Evolutionary conservation across 2,797 vertebrate species (phyloP), one percentile per base, ranked within the genome.

Genomic region (Decapterus maruadsi): DNA sequence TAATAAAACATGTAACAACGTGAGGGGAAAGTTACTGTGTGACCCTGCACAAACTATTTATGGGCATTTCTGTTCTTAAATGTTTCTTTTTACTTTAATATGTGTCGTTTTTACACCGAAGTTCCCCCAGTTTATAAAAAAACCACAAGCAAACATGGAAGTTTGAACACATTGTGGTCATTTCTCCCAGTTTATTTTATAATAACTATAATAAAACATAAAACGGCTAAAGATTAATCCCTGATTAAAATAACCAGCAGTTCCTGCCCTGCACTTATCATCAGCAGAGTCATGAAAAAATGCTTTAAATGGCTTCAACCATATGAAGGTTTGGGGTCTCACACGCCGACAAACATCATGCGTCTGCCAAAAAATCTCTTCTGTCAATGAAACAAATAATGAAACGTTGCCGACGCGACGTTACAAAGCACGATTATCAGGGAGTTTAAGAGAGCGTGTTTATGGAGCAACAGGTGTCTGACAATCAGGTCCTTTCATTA

Each of bases 381-480:
- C 45, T 17, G 74, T 69, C 51, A 2, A 34, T 48, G 58, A 83
- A 83, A 26, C 16, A 65, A 76, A 75, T 63, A 19, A 78, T 63
- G 63, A 87, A 74, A 77, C 54, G 78, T 51, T 62, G 31, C 60
- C 4, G 64, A 75, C 72, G 11, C 17, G 57, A 13, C 17, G 57
- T 68, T n/a, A 69, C 63, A 57, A 26, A 26, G 56, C 34, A 31
- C 67, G 83, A 75, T 5, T 38, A 75, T 61, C n/a, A 0, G 46
- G 56, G 65, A 42, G 46, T 48, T 62, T 64, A 72, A 69, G 75
- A 73, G 76, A 72, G 70, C 63, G 66, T 50, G 83, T 82, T 86
- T 58, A 55, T 77, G 62, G 77, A 79, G 76, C 81, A 81, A 81
- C 86, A 90, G 89, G 87, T 84, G 89, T 53, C 77, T 50, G 22